Percentiles rank a stretch among this genome's conserved stretches.
Conservation (phyloP, 92 coral and sea anemone species). For the Montipora capitata region DNA sequence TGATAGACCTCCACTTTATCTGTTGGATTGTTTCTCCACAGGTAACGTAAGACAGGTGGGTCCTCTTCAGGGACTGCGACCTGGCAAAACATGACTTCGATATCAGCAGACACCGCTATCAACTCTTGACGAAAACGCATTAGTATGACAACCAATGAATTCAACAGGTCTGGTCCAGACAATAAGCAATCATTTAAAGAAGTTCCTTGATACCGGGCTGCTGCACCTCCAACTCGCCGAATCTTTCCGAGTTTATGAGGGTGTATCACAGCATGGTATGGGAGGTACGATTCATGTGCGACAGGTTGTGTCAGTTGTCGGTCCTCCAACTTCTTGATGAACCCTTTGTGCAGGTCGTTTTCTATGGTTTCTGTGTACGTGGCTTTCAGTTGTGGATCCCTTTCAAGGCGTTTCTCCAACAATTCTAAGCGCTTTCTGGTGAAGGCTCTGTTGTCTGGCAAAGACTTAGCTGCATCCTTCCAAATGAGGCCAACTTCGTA, state of each 20-base stretch:
- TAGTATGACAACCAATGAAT: constrained; percentile 39
- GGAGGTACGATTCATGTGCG: constrained; percentile 23
- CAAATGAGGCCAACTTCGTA: constrained; percentile 65
- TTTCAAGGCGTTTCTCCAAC: constrained; percentile 58
- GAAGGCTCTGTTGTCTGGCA: constrained; percentile 32
- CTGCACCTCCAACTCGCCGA: not conserved
- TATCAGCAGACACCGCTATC: constrained; percentile 71
- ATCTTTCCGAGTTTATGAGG: constrained; percentile 48
- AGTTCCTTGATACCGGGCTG: constrained; percentile 33
- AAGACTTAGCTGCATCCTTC: constrained; percentile 9
- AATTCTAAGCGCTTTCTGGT: constrained; percentile 15
- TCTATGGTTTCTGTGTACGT: constrained; percentile 46
- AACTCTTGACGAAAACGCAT: constrained; percentile 67
- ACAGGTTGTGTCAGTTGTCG: not conserved
- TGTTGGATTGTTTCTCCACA: constrained; percentile 17
- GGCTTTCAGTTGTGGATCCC: constrained; percentile 24
- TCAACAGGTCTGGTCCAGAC: constrained; percentile 64
- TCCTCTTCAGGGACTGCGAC: constrained; percentile 57
- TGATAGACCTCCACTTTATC: constrained; percentile 20
- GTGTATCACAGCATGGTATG: constrained; percentile 21
- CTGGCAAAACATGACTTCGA: constrained; percentile 66
- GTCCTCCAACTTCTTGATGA: constrained; percentile 22
- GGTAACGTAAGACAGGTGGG: constrained; percentile 43
- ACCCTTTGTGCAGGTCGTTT: constrained; percentile 39
- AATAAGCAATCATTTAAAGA: constrained; percentile 43